A percentile compares a stretch with the other conserved stretches of the same genome.
phyloP scores from a whole-genome alignment of 2,797 vertebrate species.

The Chiloscyllium punctatum region DNA sequence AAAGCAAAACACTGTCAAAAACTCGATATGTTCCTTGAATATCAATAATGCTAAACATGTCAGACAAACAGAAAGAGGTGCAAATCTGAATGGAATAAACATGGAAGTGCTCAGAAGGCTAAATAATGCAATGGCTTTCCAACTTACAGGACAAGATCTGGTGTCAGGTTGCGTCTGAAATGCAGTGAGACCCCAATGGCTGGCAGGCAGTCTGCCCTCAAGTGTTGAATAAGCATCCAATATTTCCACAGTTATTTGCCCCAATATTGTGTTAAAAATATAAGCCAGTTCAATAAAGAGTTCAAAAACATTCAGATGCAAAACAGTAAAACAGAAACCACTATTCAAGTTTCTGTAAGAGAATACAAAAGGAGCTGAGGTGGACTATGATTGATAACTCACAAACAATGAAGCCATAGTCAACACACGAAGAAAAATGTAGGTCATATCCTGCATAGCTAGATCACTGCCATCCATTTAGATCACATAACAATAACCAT shows the following conservation, averaged over 20 bases:
- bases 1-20: neutral
- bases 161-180: neutral
- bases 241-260: neutral
- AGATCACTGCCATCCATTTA: neutral
- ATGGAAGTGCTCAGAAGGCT: neutral
- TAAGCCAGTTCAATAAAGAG: neutral
- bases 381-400: slow-evolving; percentile 18
- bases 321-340: neutral
- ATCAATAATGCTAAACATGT: neutral
- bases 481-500: neutral
- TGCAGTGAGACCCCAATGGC: neutral
- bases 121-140: slow-evolving; percentile 7
- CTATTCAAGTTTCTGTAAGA: neutral
- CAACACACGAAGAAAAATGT: neutral
- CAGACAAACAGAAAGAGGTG: neutral
- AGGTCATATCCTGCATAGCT: slow-evolving; percentile 13
- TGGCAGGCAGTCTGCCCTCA: neutral
- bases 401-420: slow-evolving; percentile 10
- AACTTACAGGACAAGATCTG: neutral
- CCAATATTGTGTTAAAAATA: neutral
- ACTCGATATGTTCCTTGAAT: neutral
- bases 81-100: neutral
- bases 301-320: neutral
- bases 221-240: neutral
- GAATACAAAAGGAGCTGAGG: neutral